phyloP scores from a whole-genome alignment of 2,888 invertebrate genomes.

The Morinoia aosen region DNA sequence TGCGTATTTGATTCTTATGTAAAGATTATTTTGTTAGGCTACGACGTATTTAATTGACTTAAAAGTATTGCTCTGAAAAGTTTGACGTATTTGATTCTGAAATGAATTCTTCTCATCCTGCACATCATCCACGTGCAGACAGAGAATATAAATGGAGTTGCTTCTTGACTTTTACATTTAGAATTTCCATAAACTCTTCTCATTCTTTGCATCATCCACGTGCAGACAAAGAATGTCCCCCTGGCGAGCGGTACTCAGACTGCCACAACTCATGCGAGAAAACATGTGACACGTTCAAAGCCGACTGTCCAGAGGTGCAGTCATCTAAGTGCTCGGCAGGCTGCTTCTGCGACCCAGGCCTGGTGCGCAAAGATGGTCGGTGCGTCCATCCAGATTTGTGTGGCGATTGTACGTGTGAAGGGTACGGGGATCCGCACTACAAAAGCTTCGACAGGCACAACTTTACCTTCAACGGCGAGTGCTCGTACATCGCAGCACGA shows the following conservation, averaged over 20 bases:
- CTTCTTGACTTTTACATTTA: too few relatives aligned
- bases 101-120: too few relatives aligned
- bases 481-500: conserved; percentile 85
- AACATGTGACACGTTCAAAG: conserved; percentile 78
- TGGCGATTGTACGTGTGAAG: conserved; percentile 83
- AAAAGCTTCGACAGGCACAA: conserved; percentile 86
- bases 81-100: too few relatives aligned
- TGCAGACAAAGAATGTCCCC: conserved; percentile 79
- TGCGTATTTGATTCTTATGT: too few relatives aligned
- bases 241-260: conserved; percentile 84
- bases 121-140: conserved; percentile 71
- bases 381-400: conserved; percentile 83
- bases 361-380: conserved; percentile 77
- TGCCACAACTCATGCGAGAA: conserved; percentile 87
- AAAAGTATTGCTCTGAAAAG: too few relatives aligned
- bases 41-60: too few relatives aligned
- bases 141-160: too few relatives aligned
- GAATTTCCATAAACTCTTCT: not conserved
- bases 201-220: not conserved
- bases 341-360: conserved; percentile 86
- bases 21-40: too few relatives aligned
- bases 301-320: conserved; percentile 77
- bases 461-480: conserved; percentile 86
- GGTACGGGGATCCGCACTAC: conserved; percentile 85
- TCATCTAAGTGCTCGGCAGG: conserved; percentile 83